These are phyloP conservation scores for Triplophysa siluroides DNA, from an alignment of 2,113 vertebrate species.

Conservation along the genomic window DNA sequence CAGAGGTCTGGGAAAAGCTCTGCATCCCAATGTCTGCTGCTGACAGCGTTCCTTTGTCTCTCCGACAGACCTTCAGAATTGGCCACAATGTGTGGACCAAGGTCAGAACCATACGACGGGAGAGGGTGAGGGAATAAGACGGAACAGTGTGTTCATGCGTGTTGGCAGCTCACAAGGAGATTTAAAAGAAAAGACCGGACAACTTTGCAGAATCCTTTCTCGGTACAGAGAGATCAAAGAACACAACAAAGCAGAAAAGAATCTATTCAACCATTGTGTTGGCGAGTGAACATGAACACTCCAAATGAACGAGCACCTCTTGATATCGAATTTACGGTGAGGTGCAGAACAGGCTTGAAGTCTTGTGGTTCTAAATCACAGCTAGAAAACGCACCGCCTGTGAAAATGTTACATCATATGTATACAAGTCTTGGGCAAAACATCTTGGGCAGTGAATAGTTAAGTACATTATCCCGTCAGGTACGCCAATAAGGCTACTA, in stretches of 20 bases:
- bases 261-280: neutral
- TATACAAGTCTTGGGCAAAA: conserved; percentile 8
- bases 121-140: conserved; percentile 20
- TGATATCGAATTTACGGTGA: neutral
- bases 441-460: conserved; percentile 49
- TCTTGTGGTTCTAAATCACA: neutral
- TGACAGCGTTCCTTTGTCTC: conserved; percentile 58
- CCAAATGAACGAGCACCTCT: conserved; percentile 3
- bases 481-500: conserved; percentile 62
- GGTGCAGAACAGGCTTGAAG: neutral
- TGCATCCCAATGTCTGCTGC: conserved; percentile 67
- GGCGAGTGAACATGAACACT: conserved; percentile 2
- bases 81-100: conserved; percentile 47
- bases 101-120: conserved; percentile 37
- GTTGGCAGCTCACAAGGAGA: conserved; percentile 25
- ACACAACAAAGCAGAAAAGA: neutral
- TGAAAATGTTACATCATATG: conserved; percentile 18
- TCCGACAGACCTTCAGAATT: conserved; percentile 53
- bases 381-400: neutral
- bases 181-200: conserved; percentile 35
- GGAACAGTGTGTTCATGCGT: conserved; percentile 29
- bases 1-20: conserved; percentile 52
- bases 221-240: neutral
- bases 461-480: conserved; percentile 52
- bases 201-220: conserved; percentile 18